phyloP scores from a whole-genome alignment of 2,797 vertebrate genomes.

The Mormyrus proboscirostris region DNA sequence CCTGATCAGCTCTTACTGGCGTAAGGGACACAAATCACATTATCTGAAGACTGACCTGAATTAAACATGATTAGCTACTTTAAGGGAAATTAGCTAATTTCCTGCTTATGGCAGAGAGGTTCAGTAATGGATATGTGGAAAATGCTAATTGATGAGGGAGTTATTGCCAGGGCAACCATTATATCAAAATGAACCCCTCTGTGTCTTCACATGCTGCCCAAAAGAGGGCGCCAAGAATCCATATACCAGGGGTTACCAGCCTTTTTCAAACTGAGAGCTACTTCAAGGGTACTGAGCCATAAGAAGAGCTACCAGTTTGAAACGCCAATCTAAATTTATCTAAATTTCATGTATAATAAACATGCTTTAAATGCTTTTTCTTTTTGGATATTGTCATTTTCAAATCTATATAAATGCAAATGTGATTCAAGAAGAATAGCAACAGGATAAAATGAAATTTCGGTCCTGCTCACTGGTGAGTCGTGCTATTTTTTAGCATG shows the following conservation, averaged over 20 bases:
- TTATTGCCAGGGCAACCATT: not conserved
- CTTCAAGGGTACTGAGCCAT: not conserved
- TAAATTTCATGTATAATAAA: too few relatives aligned
- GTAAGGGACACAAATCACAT: slow-evolving; percentile 56
- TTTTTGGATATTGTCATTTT: too few relatives aligned
- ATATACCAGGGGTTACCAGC: not conserved
- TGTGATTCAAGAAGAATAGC: too few relatives aligned
- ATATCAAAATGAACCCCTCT: not conserved
- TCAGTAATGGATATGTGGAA: slow-evolving; percentile 24
- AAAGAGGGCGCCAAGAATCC: not conserved
- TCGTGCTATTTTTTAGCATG: too few relatives aligned
- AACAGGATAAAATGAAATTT: too few relatives aligned
- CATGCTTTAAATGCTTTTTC: too few relatives aligned
- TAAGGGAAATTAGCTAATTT: slow-evolving; percentile 44
- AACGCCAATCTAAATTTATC: too few relatives aligned
- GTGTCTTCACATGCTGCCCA: not conserved
- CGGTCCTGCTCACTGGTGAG: too few relatives aligned
- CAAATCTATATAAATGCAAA: too few relatives aligned
- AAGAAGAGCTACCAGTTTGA: not conserved
- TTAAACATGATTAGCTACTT: slow-evolving; percentile 59
- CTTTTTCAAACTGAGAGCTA: not conserved
- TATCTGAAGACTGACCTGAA: slow-evolving; percentile 49
- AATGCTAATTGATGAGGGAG: slow-evolving; percentile 20
- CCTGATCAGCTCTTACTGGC: slow-evolving; percentile 51
- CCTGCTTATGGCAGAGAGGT: slow-evolving; percentile 32